Conservation (phyloP, 2,888 invertebrate species). For the Hypomecis atomaria region DNA sequence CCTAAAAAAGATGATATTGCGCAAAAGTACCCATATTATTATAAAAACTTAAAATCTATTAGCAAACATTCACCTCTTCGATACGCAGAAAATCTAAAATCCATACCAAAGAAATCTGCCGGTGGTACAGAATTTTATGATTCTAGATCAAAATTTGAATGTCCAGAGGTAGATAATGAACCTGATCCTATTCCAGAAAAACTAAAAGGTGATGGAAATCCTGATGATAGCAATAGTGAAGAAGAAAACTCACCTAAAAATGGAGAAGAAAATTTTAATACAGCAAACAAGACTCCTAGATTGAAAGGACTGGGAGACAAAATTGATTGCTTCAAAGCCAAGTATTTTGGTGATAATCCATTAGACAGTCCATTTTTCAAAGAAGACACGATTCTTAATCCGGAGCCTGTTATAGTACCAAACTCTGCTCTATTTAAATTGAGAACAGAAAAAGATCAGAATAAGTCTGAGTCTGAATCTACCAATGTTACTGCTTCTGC, state of each 20-base stretch:
- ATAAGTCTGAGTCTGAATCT: slow-evolving; percentile 40
- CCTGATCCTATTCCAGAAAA: slow-evolving; percentile 84
- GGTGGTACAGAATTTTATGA: slow-evolving; percentile 90
- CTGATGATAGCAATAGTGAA: slow-evolving; percentile 62
- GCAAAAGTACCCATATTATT: slow-evolving; percentile 88
- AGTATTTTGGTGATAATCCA: slow-evolving; percentile 90
- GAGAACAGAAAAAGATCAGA: slow-evolving; percentile 23
- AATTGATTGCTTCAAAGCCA: slow-evolving; percentile 89
- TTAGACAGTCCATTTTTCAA: slow-evolving; percentile 90
- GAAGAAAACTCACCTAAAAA: slow-evolving; percentile 49
- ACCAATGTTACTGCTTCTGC: slow-evolving; percentile 22
- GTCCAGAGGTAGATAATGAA: slow-evolving; percentile 82
- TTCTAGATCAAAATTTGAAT: slow-evolving; percentile 81
- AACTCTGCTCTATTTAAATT: slow-evolving; percentile 50
- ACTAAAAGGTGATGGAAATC: slow-evolving; percentile 64
- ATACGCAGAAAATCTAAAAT: slow-evolving; percentile 86
- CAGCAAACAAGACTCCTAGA: slow-evolving; percentile 73
- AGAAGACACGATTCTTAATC: slow-evolving; percentile 80
- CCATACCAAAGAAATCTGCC: slow-evolving; percentile 86
- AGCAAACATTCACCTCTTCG: slow-evolving; percentile 86
- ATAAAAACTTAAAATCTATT: slow-evolving; percentile 63
- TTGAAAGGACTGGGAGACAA: slow-evolving; percentile 88
- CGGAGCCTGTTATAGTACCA: slow-evolving; percentile 69
- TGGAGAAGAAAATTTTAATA: slow-evolving; percentile 56
- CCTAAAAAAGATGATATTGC: slow-evolving; percentile 45